Evolutionary conservation across 2,888 invertebrate genomes (phyloP), one percentile per base, ranked within the genome.

Genomic region (Polydrusus pterygomalis): DNA sequence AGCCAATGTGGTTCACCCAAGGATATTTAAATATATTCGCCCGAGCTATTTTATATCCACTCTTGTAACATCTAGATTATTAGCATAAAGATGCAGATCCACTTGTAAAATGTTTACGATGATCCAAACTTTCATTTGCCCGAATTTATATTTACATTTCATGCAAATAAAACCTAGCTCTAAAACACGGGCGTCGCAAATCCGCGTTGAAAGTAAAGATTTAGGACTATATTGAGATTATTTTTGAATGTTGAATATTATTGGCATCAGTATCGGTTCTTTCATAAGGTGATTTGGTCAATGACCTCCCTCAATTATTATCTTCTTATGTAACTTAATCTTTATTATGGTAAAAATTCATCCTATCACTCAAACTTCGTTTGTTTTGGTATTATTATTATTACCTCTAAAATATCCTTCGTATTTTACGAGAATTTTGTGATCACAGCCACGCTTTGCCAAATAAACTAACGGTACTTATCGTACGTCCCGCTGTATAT

Each of bases 61-160:
- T 30, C 25, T 54, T n/a, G 54, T 54, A 30, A 20, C 17, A 17
- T 54, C 30, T 30, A 25, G 11, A 15, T 25, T 25, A 51, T 54
- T 54, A 30, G 25, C 30, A 54, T 54, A 54, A 30, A 30, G 30
- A 2, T 54, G 54, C 54, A 54, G 25, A 54, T 30, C 54, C 25
- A 54, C 54, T 25, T 54, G 25, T 25, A 54, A 54, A 54, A 54
- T 54, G 54, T 54, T 54, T 54, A 54, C 54, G 54, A 54, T 54
- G 30, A 54, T 30, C 54, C 54, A 30, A 54, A 54, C n/a, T 54
- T 30, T 54, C 54, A 54, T 54, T 54, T 13, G 25, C 25, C 20
- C 20, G 30, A 54, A 30, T 54, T 54, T 30, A 54, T 54, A 20
- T 20, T 7, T 54, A 54, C n/a, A 17, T n/a, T 25, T 30, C 20